Percentiles rank a stretch among this genome's conserved stretches.
These are phyloP conservation scores for Castor canadensis DNA, from an alignment of 2,113 vertebrate species.

Conservation along the genomic window DNA sequence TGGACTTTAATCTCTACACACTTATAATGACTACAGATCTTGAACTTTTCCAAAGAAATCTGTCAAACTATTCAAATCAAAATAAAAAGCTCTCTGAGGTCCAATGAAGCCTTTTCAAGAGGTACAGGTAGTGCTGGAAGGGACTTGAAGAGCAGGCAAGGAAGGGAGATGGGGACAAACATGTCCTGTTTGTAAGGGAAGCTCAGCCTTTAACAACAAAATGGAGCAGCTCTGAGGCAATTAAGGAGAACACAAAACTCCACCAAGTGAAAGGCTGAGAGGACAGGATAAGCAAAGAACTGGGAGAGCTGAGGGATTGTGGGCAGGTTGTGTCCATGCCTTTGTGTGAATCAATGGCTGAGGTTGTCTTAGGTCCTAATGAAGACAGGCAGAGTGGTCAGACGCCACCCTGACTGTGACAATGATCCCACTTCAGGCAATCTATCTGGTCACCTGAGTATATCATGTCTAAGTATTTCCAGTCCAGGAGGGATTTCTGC, in stretches of 20 bases:
- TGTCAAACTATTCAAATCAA: conserved; percentile 48
- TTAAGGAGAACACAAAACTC: conserved; percentile 71
- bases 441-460: background rate
- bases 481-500: background rate
- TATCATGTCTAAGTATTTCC: background rate
- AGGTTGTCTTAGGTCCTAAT: background rate
- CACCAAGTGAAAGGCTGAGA: conserved; percentile 40
- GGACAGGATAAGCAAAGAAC: background rate
- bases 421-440: background rate
- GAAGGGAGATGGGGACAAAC: conserved; percentile 44
- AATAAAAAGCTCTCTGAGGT: conserved; percentile 47
- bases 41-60: conserved; percentile 62
- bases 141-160: conserved; percentile 46
- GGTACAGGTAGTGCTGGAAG: conserved; percentile 70
- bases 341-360: background rate
- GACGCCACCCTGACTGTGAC: background rate
- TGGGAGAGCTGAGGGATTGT: background rate
- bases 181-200: conserved; percentile 31
- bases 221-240: conserved; percentile 55
- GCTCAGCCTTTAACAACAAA: conserved; percentile 51
- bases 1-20: background rate
- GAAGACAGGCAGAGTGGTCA: background rate
- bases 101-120: conserved; percentile 63
- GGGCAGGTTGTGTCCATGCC: background rate
- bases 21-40: conserved; percentile 15